Evolutionary conservation across 1,140 invertebrate species (phyloP), one percentile per base, ranked within the genome.

Genomic region (Tachypleus tridentatus): DNA sequence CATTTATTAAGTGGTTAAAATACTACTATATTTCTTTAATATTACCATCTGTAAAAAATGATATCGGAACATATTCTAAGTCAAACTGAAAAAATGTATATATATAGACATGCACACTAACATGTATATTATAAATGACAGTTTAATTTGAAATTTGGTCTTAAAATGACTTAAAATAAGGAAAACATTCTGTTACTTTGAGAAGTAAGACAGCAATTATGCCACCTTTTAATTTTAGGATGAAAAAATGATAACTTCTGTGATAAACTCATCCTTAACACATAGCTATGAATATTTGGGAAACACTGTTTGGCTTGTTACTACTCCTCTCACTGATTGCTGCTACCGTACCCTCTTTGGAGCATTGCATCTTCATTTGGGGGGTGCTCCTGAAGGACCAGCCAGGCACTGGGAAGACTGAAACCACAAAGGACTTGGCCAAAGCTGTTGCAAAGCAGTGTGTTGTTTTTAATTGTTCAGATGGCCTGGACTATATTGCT

Each of bases 211-310:
- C 29, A 29, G 29, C 29, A 29, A 29, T 29, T 29, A 29, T 29
- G 29, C 29, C 29, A 29, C 60, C 57, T 54, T 60, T 49, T 62
- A 7, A 58, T 57, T 61, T 62, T 67, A 86, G 82, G 81, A 87
- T 48, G 77, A 82, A 1, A 75, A 86, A 66, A 79, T 95, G 70
- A 80, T 85, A 11, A 91, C 91, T 0, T 81, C 87, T 64, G 97
- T 97, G 91, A 94, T 97, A 70, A 95, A 96, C 75, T 88, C 91
- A 0, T 86, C 85, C 70, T 84, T 97, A 67, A 81, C 83, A 11
- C 97, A 97, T 74, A 92, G 93, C 11, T 97, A 96, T 74, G 94
- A 98, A 75, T 98, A 97, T 76, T 79, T 97, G 47, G 92, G 93
- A 3, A 94, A 95, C 73, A 87, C 86, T 8, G 85, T 86, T 5